Base-by-base conservation (phyloP, 2,797 vertebrate species). In the Austrolebias charrua region DNA sequence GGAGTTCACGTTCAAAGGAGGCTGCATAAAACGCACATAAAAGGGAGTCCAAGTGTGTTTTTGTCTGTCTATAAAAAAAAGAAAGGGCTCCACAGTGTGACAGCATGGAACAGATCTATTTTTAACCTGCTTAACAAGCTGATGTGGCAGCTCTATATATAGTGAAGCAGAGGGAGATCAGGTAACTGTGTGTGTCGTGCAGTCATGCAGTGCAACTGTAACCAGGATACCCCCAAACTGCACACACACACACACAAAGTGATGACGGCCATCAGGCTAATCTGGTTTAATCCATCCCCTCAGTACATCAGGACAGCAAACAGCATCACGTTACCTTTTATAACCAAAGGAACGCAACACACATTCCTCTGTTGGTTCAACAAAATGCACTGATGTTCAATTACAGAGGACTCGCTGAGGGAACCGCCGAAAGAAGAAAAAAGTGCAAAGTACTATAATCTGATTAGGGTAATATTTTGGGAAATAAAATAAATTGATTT, bases 101-200 rank as follows among this genome's bases (percentile, higher is more conserved):
- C 74, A 64, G 64, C 63, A 65, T 62, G 77, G 83, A 86, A 83
- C 64, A 51, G 63, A 51, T 79, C 82, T 93, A 93, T 91, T 91
- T 92, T 89, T 92, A 92, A 84, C 73, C 44, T 6, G 24, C 69
- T 53, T 62, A 75, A 81, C 80, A 82, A 85, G 74, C 82, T 82
- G 79, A 86, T 84, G 82, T 80, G 79, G 72, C 79, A 83, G 55
- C 52, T 60, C 88, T 92, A 91, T 84, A 91, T 89, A 86, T 92
- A 92, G 91, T 51, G 65, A 67, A 38, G 75, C 60, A 72, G 70
- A 68, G 44, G 69, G 64, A 75, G 80, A 69, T 86, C 64, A 75
- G 76, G 65, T 89, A 67, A 79, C 73, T 45, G 66, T 46, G 67
- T 51, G 62, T 51, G 50, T 66, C 2, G 6, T 33, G 12, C 55